Percentiles rank a stretch among this genome's conserved stretches.
Conservation (phyloP, 2,888 invertebrate genomes). For the Dioctria linearis region DNA sequence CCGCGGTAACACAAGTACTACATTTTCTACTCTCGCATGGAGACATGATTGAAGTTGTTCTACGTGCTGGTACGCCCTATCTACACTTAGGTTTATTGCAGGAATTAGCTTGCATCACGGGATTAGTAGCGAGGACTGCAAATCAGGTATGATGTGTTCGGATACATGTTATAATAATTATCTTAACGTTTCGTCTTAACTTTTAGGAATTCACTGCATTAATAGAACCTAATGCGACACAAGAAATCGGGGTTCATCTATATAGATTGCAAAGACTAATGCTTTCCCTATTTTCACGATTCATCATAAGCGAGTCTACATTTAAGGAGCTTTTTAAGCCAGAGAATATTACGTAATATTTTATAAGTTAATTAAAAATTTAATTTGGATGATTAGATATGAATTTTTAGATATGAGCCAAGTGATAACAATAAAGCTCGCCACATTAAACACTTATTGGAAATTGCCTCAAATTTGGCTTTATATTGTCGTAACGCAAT, state of each 20-base stretch:
- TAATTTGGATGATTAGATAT: background rate
- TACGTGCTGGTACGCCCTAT: conserved; percentile 79
- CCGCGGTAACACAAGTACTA: conserved; percentile 85
- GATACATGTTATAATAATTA: background rate
- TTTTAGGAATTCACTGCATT: conserved; percentile 66
- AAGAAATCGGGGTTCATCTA: conserved; percentile 74
- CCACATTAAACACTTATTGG: conserved; percentile 71
- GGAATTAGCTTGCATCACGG: conserved; percentile 84
- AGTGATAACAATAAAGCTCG: conserved; percentile 66
- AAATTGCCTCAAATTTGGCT: conserved; percentile 82
- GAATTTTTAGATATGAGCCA: conserved; percentile 54
- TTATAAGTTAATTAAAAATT: conserved; percentile 53
- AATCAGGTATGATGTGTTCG: conserved; percentile 68
- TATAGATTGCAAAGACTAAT: conserved; percentile 82
- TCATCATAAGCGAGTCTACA: conserved; percentile 73
- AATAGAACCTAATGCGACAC: conserved; percentile 69
- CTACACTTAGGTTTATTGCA: conserved; percentile 78
- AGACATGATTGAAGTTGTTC: conserved; percentile 84
- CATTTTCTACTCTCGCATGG: conserved; percentile 86
- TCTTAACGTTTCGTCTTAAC: background rate
- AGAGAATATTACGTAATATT: conserved; percentile 62
- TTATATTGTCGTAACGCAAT: conserved; percentile 80
- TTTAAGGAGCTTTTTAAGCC: conserved; percentile 66
- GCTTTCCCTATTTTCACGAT: conserved; percentile 82
- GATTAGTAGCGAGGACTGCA: conserved; percentile 81